phyloP scores from a whole-genome alignment of 2,888 invertebrate genomes.

The Mamestra brassicae region DNA sequence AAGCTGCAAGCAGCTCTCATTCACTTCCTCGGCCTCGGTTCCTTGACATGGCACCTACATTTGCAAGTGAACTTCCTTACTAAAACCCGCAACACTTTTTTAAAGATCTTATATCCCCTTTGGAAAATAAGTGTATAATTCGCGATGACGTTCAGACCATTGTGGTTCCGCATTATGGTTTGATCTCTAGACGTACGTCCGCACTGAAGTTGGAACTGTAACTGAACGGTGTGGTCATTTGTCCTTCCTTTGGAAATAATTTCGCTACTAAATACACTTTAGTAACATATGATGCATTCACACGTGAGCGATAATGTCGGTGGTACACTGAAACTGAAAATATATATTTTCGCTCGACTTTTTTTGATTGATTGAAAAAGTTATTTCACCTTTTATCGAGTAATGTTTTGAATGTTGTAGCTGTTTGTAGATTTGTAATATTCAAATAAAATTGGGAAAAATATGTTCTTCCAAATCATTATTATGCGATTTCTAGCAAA shows the following conservation, averaged over 20 bases:
- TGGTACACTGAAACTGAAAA: background rate
- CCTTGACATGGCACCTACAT: background rate
- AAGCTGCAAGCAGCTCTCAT: background rate
- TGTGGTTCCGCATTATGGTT: conserved; percentile 3
- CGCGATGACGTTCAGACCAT: background rate
- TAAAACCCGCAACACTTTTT: background rate
- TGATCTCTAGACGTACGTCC: background rate
- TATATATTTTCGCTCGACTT: background rate
- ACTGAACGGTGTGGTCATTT: background rate
- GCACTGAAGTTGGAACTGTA: background rate
- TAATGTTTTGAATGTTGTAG: too few relatives aligned
- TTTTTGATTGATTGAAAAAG: background rate
- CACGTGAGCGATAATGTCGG: background rate
- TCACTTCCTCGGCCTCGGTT: background rate
- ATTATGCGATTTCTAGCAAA: too few relatives aligned
- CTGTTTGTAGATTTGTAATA: too few relatives aligned
- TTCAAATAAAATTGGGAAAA: too few relatives aligned
- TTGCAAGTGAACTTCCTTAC: conserved; percentile 7
- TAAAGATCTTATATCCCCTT: background rate
- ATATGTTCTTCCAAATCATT: too few relatives aligned
- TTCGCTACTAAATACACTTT: background rate
- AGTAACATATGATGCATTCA: background rate
- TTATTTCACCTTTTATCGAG: background rate
- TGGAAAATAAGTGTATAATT: background rate
- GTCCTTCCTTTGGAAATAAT: background rate